Evolutionary conservation across 2,113 vertebrate genomes (phyloP).

Genomic region (Noctilio leporinus): DNA sequence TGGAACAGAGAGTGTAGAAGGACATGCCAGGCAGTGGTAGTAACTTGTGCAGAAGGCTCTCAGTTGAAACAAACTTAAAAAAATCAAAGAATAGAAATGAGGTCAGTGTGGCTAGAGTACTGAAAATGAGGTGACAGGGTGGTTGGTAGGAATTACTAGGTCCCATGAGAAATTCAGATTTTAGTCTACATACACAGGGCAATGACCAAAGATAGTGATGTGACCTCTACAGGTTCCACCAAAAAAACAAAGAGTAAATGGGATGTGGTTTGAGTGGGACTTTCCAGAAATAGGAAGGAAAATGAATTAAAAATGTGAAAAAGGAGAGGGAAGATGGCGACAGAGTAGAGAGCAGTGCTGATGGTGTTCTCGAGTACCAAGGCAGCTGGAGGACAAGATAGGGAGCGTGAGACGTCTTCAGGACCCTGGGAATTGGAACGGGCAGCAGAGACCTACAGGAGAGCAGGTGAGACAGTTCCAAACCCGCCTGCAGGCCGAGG

Average conservation of each 20-base stretch:
- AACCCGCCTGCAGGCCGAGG: no score
- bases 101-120: accelerated
- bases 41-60: accelerated
- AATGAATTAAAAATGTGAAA: background rate
- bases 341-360: no score
- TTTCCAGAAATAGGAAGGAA: background rate
- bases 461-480: no score
- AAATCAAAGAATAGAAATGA: background rate
- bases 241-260: background rate
- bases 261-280: background rate
- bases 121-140: background rate
- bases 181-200: background rate
- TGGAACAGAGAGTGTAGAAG: background rate
- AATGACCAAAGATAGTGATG: background rate
- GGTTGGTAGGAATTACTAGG: background rate
- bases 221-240: background rate
- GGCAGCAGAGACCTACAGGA: no score
- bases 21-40: background rate
- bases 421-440: no score
- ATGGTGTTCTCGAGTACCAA: no score
- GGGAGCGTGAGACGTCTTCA: no score
- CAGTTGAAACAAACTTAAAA: background rate
- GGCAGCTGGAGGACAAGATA: no score
- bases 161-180: background rate
- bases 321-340: background rate